These are phyloP conservation scores for Corvus cornix DNA, from an alignment of 2,113 vertebrate genomes.

Conservation along the genomic window DNA sequence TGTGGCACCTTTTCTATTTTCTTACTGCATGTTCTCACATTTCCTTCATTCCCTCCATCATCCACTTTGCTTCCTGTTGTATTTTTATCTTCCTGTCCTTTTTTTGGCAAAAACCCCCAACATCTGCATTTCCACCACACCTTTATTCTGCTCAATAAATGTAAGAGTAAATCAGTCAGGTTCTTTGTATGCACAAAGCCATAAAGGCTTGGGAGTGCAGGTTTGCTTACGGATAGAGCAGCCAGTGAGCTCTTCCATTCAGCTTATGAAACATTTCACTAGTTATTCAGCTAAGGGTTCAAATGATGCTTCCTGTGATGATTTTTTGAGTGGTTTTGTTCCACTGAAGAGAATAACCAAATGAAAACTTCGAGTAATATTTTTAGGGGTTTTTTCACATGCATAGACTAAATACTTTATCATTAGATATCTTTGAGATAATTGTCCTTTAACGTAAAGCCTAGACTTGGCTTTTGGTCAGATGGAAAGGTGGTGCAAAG, in stretches of 20 bases:
- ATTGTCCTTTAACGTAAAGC: neutral
- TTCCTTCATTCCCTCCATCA: neutral
- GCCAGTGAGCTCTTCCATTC: neutral
- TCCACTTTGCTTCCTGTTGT: neutral
- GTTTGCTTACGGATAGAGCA: neutral
- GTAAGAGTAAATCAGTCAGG: neutral
- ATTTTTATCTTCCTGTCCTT: neutral
- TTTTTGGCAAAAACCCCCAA: neutral
- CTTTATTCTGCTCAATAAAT: neutral
- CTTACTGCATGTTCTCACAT: neutral
- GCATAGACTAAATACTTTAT: neutral
- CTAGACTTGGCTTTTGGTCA: neutral
- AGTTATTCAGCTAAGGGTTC: neutral
- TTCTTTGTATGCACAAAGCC: neutral
- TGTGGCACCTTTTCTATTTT: neutral
- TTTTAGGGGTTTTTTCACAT: neutral
- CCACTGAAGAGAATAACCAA: neutral
- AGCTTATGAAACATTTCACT: neutral
- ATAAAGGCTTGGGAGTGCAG: neutral
- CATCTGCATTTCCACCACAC: neutral
- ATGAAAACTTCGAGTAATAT: neutral
- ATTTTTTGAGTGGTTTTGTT: neutral
- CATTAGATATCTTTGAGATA: neutral
- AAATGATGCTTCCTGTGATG: neutral
- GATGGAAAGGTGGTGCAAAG: neutral